Evolutionary conservation across 2,113 vertebrate species (phyloP).

Genomic region (Fulica atra): DNA sequence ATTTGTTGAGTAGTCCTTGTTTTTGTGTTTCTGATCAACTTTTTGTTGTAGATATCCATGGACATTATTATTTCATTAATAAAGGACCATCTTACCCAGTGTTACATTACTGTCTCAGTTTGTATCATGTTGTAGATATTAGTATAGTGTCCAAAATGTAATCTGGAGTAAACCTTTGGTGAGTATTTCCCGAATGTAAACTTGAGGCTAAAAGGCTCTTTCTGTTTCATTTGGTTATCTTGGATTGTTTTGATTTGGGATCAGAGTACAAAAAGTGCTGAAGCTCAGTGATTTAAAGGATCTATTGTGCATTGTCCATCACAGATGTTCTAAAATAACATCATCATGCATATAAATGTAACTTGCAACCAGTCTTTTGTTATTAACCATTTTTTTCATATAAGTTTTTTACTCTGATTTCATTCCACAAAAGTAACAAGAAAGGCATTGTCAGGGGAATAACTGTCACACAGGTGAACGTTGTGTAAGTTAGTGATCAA

Average conservation of each 20-base stretch:
- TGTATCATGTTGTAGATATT: neutral
- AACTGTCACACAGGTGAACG: neutral
- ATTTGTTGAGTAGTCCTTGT: neutral
- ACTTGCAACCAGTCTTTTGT: neutral
- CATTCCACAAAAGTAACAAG: neutral
- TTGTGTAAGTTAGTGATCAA: neutral
- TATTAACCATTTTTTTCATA: neutral
- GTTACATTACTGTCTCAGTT: neutral
- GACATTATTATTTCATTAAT: neutral
- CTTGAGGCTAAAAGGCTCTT: neutral
- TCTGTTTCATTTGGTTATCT: neutral
- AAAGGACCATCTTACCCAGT: neutral
- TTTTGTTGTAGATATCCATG: neutral
- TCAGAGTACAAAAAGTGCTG: neutral
- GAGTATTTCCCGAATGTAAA: neutral
- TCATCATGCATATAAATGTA: neutral
- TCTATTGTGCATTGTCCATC: slow-evolving; percentile 14
- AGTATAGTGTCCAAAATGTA: neutral
- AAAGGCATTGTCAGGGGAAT: neutral
- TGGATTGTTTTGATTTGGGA: neutral
- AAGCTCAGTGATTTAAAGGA: neutral
- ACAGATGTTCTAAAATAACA: slow-evolving; percentile 35
- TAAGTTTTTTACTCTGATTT: neutral
- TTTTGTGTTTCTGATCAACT: neutral
- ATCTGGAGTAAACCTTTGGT: neutral